phyloP scores from a whole-genome alignment of 2,797 vertebrate species.

The Lepus townsendii region DNA sequence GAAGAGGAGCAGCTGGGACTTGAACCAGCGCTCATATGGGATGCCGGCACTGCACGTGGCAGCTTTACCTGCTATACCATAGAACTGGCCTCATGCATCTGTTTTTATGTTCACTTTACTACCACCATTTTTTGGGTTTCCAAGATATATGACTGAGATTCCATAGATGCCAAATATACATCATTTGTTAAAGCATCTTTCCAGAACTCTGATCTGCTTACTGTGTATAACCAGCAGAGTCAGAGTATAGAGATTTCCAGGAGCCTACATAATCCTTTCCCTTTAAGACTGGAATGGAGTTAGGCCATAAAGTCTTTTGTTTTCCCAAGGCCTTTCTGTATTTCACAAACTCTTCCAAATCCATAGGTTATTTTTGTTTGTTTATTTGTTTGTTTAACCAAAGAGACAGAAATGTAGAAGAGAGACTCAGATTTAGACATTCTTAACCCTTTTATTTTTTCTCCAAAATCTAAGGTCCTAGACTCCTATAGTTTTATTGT shows the following conservation, averaged over 20 bases:
- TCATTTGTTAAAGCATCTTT: background rate
- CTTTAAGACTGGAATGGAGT: background rate
- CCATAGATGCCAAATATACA: background rate
- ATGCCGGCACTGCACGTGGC: no score
- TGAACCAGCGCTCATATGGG: no score
- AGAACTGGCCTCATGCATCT: background rate
- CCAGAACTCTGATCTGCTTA: background rate
- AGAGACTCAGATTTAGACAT: background rate
- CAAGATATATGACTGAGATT: background rate
- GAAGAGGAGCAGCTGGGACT: no score
- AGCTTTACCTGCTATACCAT: no score
- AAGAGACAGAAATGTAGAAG: background rate
- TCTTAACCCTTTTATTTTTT: slow-evolving; percentile 41
- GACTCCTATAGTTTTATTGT: background rate
- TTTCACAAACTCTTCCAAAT: background rate
- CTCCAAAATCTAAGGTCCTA: background rate
- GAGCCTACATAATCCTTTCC: background rate
- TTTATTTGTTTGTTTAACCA: background rate
- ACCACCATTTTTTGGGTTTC: background rate
- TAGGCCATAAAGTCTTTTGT: background rate
- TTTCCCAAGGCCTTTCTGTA: background rate
- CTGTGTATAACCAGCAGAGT: background rate
- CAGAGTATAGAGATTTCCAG: background rate
- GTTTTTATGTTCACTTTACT: background rate
- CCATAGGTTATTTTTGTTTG: background rate